Evolutionary conservation across 1,140 invertebrate genomes (phyloP), one percentile per base, ranked within the genome.

Genomic region (Whitmania pigra): DNA sequence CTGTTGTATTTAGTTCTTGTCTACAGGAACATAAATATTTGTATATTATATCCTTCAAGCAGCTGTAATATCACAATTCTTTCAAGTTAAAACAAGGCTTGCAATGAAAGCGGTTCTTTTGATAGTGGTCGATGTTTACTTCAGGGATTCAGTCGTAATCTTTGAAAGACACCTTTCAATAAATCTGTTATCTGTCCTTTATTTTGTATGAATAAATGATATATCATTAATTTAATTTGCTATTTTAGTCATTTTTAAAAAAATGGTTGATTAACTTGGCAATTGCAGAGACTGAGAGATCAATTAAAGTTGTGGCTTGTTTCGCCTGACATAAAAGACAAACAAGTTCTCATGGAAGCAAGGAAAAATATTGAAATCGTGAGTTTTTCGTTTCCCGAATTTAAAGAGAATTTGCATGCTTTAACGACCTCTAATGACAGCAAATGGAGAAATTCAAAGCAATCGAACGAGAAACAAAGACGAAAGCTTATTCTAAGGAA

Each of bases 391-490:
- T 31, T 22, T n/a, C 2, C 20, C 13, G 67, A 20, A 2, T 68
- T 27, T 15, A 2, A 31, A 31, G 11, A 31, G 0, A 43, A 9
- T 68, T 2, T 27, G 25, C 36, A 31, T 1, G 36, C 20, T 31
- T 63, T 3, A 27, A 63, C 20, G 29, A 25, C 11, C 22, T 63
- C 11, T 18, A 63, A 63, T n/a, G 20, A 25, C 76, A 96, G 93
- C 93, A 97, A 94, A 98, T 99, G 95, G 95, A 98, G 85, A 89
- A 94, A 83, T 98, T 98, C 85, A 98, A 97, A 85, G 93, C 98
- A 72, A 93, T 99, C 4, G 95, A 99, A 84, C 86, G 95, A 79
- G 96, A 99, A 84, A 99, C 96, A 76, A 99, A 99, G 83, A 99
- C 95, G 72, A 99, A 99, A 86, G 95, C 96, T 71, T 99, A 99